phyloP scores from a whole-genome alignment of 1,140 invertebrate genomes.

The Phocides pigmalion region DNA sequence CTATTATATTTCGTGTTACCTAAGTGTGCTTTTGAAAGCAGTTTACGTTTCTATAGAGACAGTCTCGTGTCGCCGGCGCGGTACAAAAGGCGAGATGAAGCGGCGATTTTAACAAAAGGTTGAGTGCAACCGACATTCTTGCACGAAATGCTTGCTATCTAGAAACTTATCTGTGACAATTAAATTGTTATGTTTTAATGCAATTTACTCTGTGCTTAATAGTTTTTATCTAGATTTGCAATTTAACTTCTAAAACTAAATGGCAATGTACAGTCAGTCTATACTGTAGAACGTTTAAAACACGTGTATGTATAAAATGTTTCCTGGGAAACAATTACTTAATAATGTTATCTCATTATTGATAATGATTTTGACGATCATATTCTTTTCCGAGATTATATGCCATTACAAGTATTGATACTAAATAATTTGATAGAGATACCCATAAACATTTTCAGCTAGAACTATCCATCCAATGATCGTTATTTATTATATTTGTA shows the following conservation, averaged over 20 bases:
- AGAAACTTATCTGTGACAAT: conserved; percentile 15
- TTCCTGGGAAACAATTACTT: neutral
- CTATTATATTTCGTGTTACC: conserved; percentile 34
- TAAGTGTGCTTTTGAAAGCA: conserved; percentile 42
- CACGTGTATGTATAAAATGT: neutral
- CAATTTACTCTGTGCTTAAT: conserved; percentile 14
- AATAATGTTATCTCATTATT: no score
- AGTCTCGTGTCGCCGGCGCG: conserved; percentile 36
- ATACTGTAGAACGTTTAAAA: no score
- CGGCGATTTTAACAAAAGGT: conserved; percentile 12
- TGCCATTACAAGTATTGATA: no score
- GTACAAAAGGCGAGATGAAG: conserved; percentile 21
- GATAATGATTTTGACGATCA: no score
- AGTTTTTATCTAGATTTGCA: neutral
- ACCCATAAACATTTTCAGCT: no score
- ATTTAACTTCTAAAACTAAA: neutral
- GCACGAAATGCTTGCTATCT: conserved; percentile 13
- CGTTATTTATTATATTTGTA: no score
- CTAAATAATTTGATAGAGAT: no score
- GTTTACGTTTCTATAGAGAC: conserved; percentile 43
- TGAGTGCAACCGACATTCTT: conserved; percentile 9
- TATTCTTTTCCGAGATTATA: no score
- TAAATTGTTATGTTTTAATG: conserved; percentile 15
- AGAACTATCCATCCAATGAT: no score
- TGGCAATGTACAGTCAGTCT: no score